Percentiles rank a stretch among this genome's conserved stretches.
phyloP scores from a whole-genome alignment of 1,140 invertebrate species.

The Frieseomelitta varia region DNA sequence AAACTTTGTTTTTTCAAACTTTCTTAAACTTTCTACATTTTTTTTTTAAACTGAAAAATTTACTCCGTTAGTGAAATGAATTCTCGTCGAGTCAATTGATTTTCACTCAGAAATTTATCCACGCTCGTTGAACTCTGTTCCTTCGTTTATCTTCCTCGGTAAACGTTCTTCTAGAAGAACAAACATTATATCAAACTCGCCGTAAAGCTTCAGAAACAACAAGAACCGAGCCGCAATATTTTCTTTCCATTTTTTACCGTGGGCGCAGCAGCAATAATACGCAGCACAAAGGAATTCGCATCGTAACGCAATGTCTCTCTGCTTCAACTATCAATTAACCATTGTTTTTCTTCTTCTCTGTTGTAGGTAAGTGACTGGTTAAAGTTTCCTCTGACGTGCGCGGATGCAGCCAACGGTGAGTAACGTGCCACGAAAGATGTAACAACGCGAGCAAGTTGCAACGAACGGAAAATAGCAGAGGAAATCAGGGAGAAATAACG shows the following conservation, averaged over 20 bases:
- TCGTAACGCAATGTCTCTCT: not conserved
- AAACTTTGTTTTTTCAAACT: no score
- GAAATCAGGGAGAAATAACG: slow-evolving; percentile 20
- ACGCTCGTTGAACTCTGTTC: not conserved
- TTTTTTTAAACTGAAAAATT: no score
- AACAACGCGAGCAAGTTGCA: not conserved
- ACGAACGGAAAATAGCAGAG: not conserved
- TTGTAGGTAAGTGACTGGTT: slow-evolving; percentile 40
- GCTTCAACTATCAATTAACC: slow-evolving; percentile 1
- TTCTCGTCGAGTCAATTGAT: not conserved
- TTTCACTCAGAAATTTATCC: not conserved
- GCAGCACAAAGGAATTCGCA: slow-evolving; percentile 1
- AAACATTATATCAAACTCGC: not conserved
- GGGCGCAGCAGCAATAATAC: not conserved
- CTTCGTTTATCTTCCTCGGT: not conserved
- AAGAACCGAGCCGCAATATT: not conserved
- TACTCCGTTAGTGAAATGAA: not conserved
- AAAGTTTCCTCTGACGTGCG: not conserved
- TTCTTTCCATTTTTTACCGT: not conserved
- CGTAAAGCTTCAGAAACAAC: not conserved
- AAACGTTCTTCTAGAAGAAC: no score
- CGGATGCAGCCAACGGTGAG: slow-evolving; percentile 6
- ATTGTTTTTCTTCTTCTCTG: slow-evolving; percentile 21
- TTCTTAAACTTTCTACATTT: no score
- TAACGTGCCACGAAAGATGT: not conserved